A percentile compares a stretch with the other conserved stretches of the same genome.
Conservation (phyloP, 1,140 invertebrate species). For the Notospermus geniculatus region DNA sequence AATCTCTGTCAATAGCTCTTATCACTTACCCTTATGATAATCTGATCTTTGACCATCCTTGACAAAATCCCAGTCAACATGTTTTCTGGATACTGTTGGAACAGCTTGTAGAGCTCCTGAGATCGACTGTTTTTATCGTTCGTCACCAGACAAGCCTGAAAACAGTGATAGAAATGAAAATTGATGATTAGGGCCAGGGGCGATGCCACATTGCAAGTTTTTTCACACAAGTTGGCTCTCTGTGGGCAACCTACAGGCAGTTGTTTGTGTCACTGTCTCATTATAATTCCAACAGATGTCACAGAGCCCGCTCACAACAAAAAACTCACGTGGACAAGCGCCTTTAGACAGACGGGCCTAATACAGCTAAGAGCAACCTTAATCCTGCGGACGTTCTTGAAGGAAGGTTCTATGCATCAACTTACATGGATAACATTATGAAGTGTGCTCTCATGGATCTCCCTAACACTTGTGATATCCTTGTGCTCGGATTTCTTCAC, state of each 20-base stretch:
- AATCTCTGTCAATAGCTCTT: too few relatives aligned
- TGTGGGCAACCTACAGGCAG: too few relatives aligned
- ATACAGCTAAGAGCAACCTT: too few relatives aligned
- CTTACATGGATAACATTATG: conserved; percentile 24
- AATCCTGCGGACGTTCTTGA: too few relatives aligned
- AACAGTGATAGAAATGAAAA: neutral
- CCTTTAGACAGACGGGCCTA: too few relatives aligned
- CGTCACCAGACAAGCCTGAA: conserved; percentile 11
- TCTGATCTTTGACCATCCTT: neutral
- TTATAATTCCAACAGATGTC: too few relatives aligned
- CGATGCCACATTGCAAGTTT: too few relatives aligned
- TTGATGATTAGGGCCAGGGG: too few relatives aligned
- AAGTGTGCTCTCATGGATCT: conserved; percentile 13
- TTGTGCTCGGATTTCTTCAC: conserved; percentile 3
- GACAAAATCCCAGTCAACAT: neutral
- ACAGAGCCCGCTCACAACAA: too few relatives aligned
- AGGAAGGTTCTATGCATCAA: neutral
- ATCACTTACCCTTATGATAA: neutral
- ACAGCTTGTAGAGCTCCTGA: conserved; percentile 22
- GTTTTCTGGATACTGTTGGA: conserved; percentile 15
- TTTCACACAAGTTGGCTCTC: too few relatives aligned
- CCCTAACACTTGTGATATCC: conserved; percentile 1
- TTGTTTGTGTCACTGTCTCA: too few relatives aligned
- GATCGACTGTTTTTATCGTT: conserved; percentile 22
- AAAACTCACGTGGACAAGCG: too few relatives aligned